Conservation (phyloP, 2,113 vertebrate species). For the Xenopus borealis region DNA sequence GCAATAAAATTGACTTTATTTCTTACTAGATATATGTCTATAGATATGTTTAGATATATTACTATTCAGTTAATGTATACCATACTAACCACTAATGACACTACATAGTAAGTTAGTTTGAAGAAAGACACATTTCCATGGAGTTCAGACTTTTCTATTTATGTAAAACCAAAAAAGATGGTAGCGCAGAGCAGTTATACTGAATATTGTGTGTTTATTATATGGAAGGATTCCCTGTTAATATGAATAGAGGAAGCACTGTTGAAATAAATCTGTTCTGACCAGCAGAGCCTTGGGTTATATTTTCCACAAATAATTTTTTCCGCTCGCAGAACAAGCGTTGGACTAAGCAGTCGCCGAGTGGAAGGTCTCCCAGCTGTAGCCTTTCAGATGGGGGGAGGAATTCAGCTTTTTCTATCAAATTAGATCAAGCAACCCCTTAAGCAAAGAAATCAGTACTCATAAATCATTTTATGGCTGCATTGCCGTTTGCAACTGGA, state of each 20-base stretch:
- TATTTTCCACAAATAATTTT: slow-evolving; percentile 11
- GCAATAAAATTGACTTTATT: too few species aligned
- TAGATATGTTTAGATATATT: too few species aligned
- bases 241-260: neutral
- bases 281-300: slow-evolving; percentile 24
- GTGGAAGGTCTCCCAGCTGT: slow-evolving; percentile 10
- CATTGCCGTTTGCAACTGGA: slow-evolving; percentile 13
- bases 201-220: too few species aligned
- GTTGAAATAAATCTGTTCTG: slow-evolving; percentile 28
- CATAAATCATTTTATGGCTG: slow-evolving; percentile 32
- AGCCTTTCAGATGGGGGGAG: neutral
- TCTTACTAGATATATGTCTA: too few species aligned
- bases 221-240: too few species aligned
- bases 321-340: slow-evolving; percentile 6
- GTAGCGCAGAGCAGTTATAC: too few species aligned
- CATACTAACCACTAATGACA: too few species aligned
- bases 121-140: too few species aligned
- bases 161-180: too few species aligned
- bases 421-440: slow-evolving; percentile 40
- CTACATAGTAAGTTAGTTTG: too few species aligned
- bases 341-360: neutral
- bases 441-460: slow-evolving; percentile 32
- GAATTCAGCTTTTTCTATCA: slow-evolving; percentile 14
- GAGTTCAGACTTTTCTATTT: too few species aligned
- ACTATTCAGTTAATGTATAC: too few species aligned